Evolutionary conservation across 2,113 vertebrate genomes (phyloP).

Genomic region (Oreochromis tanganicae): DNA sequence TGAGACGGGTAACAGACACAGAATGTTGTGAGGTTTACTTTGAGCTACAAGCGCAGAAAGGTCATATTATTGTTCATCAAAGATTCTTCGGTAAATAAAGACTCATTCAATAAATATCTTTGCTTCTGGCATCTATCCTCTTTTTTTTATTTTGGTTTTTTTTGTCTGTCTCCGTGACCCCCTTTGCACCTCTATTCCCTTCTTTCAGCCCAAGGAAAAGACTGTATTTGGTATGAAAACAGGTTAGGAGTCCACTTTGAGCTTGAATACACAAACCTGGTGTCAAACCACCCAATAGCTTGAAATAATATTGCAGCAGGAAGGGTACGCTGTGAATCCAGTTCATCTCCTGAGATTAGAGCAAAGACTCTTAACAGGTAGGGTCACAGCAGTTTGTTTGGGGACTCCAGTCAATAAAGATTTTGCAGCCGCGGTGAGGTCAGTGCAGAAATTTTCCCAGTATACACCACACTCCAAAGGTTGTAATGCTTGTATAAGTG

Average conservation of each 20-base stretch:
- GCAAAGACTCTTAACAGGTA: neutral
- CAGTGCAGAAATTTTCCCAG: neutral
- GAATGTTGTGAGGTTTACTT: constrained; percentile 31
- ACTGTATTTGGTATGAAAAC: constrained; percentile 3
- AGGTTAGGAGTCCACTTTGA: neutral
- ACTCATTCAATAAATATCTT: neutral
- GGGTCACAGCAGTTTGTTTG: neutral
- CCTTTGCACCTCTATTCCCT: neutral
- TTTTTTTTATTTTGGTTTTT: neutral
- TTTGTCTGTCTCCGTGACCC: neutral
- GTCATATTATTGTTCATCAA: constrained; percentile 15
- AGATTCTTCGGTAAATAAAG: neutral
- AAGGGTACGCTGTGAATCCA: neutral
- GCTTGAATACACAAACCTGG: neutral
- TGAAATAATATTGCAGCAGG: neutral
- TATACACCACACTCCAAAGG: neutral
- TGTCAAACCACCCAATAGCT: neutral
- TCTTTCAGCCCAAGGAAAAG: neutral
- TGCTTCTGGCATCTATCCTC: neutral
- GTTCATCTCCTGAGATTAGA: neutral
- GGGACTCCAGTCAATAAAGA: neutral
- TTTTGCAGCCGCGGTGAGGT: neutral
- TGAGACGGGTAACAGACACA: constrained; percentile 42
- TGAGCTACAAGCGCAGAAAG: constrained; percentile 7
- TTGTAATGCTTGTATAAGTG: constrained; percentile 3